Conservation (phyloP, 2,888 invertebrate species). For the Gastracanthus pulcherrimus region DNA sequence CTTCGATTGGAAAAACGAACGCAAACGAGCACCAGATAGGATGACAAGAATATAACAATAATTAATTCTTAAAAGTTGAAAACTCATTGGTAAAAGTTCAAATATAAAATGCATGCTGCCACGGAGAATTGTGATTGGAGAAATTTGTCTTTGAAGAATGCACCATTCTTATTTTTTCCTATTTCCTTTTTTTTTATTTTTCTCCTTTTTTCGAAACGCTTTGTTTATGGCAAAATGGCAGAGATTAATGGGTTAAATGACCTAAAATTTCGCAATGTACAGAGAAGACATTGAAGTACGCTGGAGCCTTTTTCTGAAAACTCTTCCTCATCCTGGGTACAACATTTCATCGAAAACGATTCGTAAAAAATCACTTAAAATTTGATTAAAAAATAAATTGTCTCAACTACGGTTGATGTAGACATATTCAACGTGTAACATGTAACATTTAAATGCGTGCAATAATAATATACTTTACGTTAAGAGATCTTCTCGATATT, state of each 20-base stretch:
- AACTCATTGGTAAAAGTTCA: slow-evolving; percentile 33
- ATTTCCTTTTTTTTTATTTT: slow-evolving; percentile 3
- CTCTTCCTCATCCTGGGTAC: neutral
- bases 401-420: neutral
- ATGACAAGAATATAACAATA: neutral
- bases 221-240: neutral
- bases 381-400: slow-evolving; percentile 23
- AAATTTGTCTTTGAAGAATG: slow-evolving; percentile 15
- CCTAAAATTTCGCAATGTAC: slow-evolving; percentile 10
- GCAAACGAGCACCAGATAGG: slow-evolving; percentile 25
- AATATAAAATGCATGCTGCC: slow-evolving; percentile 31
- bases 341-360: neutral
- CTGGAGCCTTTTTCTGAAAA: neutral
- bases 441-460: slow-evolving; percentile 16
- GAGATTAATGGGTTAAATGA: neutral
- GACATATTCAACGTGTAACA: slow-evolving; percentile 24
- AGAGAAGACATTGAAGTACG: slow-evolving; percentile 22
- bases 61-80: slow-evolving; percentile 27
- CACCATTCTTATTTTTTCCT: neutral
- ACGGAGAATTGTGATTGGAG: no score
- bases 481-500: slow-evolving; percentile 6
- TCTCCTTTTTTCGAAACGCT: neutral
- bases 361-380: neutral
- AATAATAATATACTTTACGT: slow-evolving; percentile 22
- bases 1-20: slow-evolving; percentile 1